Base-by-base conservation (phyloP, 2,113 vertebrate genomes). In the Onychorhynchus coronatus region DNA sequence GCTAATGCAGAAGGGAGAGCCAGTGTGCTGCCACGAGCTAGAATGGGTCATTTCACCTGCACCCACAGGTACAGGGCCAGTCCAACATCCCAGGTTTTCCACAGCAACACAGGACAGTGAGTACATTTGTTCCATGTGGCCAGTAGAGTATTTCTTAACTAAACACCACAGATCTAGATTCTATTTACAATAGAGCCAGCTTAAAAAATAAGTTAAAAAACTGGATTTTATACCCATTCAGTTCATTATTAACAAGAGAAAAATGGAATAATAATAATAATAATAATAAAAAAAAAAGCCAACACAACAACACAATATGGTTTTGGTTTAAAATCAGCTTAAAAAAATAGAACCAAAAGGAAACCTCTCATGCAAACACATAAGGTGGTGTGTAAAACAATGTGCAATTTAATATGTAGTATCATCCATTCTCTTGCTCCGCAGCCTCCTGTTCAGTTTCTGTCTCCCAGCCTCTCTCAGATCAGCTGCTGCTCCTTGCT, bases 381-480 rank as follows among this genome's bases (percentile, higher is more conserved):
- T 96, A 96, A 95, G 89, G 94, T 99, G 98, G 98, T 98, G 97
- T 98, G 99, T 98, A 99, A 99, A 98, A 98, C 98, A 99, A 99
- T 98, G 98, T 98, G 98, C 98, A 98, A 98, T 98, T 98, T 98
- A 98, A 98, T 98, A 98, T 95, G 98, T 98, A 98, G 98, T 98
- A 98, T 94, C 97, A 97, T 98, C 98, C 98, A 98, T 97, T 97
- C 98, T 98, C 98, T 96, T 97, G 61, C 87, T 95, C 63, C 16
- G 87, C 86, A 95, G 91, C 83, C 73, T 96, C 91, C 89, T 88
- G 92, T 83, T 91, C 88, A 79, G 82, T 61, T 78, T 88, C 61
- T 46, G 73, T 37, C 82, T 94, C 71, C 74, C 75, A 79, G 94
- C 98, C 98, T 91, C 96, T 94, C 96, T 96, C 73, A 42, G 59